A percentile compares a stretch with the other conserved stretches of the same genome.
Conservation (phyloP, 2,797 vertebrate genomes). For the Anguilla obscura region DNA sequence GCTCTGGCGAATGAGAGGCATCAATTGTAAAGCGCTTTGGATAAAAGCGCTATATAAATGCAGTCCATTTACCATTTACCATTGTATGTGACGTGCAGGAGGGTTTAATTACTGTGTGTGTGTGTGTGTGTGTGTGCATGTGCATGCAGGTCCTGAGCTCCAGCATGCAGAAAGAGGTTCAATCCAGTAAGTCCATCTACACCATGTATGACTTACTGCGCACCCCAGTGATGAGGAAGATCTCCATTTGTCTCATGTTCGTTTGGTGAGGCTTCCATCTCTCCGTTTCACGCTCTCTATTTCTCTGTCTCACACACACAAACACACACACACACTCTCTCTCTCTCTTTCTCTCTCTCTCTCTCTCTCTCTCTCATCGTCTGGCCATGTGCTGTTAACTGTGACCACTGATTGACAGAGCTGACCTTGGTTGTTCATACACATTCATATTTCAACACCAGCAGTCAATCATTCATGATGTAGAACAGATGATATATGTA, state of each 20-base stretch:
- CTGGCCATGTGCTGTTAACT: neutral
- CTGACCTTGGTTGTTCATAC: neutral
- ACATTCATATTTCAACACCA: neutral
- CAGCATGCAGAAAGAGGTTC: constrained; percentile 72
- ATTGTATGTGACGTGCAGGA: neutral
- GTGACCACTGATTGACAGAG: constrained; percentile 7
- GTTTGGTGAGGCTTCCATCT: constrained; percentile 63
- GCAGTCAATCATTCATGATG: neutral
- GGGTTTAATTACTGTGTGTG: neutral
- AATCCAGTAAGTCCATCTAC: constrained; percentile 49
- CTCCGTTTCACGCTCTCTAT: neutral
- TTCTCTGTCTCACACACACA: neutral
- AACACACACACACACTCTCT: neutral
- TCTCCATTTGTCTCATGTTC: constrained; percentile 68
- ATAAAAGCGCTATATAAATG: too few species aligned
- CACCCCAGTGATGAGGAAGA: constrained; percentile 66
- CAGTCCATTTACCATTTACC: too few species aligned
- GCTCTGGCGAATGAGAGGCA: too few species aligned
- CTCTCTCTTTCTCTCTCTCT: neutral
- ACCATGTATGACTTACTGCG: constrained; percentile 66
- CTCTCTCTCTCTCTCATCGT: neutral
- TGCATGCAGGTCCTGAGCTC: constrained; percentile 65
- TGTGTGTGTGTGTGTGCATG: constrained; percentile 15
- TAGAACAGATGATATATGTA: neutral
- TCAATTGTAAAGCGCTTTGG: too few species aligned